Evolutionary conservation across 1,140 invertebrate species (phyloP), one percentile per base, ranked within the genome.

Genomic region (Drosophila leontia): DNA sequence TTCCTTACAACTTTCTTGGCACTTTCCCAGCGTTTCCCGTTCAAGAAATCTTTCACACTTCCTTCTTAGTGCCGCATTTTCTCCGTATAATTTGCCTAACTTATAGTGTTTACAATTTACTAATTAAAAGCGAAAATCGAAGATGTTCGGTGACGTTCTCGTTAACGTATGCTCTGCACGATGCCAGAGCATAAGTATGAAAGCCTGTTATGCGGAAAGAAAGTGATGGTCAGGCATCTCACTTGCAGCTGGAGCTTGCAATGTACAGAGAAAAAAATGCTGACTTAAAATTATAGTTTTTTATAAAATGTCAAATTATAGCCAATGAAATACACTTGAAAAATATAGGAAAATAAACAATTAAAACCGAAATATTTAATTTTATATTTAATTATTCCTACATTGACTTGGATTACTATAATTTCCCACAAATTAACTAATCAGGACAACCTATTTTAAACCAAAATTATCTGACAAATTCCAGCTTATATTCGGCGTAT

Each of bases 111-210:
- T 34, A 67, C 72, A 67, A 51, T 58, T 77, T 48, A 39, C 75
- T 79, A 79, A 79, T 79, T 78, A 79, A 79, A 79, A 64, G 67
- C 68, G 59, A 72, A 79, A 71, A 79, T 78, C 53, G 58, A 78
- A 61, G 64, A 78, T 23, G 41, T 61, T 75, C 44, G 59, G 51
- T 19, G 69, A 44, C 53, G 72, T 76, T 76, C 53, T 58, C 60
- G 72, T 76, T 76, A 41, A 41, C 12, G 42, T 29, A 23, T 39
- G 23, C 60, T 56, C 39, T 17, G n/a, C 55, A 32, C 42, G 50
- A 39, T 35, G 23, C 13, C 32, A 23, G 29, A 26, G n/a, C 48
- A 68, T 19, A 13, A 29, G 50, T 29, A 32, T 50, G 32, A 72
- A 72, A 78, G 76, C 76, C 67, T 47, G 76, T 78, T 78, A 59